Evolutionary conservation across 2,113 vertebrate species (phyloP), one percentile per base, ranked within the genome.

Genomic region (Pelvicachromis taeniatus): DNA sequence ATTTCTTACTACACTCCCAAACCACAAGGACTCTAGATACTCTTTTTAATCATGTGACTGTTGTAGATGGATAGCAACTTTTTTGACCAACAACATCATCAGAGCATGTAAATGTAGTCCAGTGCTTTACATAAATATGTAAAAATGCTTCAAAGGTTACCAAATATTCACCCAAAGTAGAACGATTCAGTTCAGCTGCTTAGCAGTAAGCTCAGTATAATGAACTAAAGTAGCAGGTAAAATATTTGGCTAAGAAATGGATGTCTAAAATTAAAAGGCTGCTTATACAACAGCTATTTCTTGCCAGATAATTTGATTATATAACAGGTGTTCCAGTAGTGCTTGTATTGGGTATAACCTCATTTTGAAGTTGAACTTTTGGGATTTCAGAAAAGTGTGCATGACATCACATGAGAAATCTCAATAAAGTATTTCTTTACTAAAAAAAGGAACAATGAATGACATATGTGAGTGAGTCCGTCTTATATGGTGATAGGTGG

Each of bases 381-480:
- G 59, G 59, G 59, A n/a, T 63, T 21, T 63, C 0, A 6, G 0
- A 63, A 63, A 63, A 63, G 59, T 63, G 59, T 63, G 31, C 19
- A 63, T 38, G 59, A 38, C 33, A 63, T 63, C 10, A 3, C 31
- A 63, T n/a, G 4, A 63, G 17, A 38, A 12, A 35, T n/a, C 31
- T 7, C 10, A n/a, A 63, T 42, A 42, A 70, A 70, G 21, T 70
- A 70, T 70, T 45, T 45, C 2, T 70, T 70, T 45, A 38, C 59
- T 63, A 63, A 63, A 38, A 38, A 63, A 17, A 63, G 17, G 33
- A 63, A n/a, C 6, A n/a, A 38, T 12, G 63, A 6, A 23, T 68
- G 35, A 0, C 1, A 1, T 40, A 23, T 3, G 12, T 68, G 35
- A 12, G 1, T 1, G 61, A 68, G 35, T 40, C 12, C 42, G n/a